These are phyloP conservation scores for Helostoma temminkii DNA, from an alignment of 2,797 vertebrate species.

Conservation along the genomic window DNA sequence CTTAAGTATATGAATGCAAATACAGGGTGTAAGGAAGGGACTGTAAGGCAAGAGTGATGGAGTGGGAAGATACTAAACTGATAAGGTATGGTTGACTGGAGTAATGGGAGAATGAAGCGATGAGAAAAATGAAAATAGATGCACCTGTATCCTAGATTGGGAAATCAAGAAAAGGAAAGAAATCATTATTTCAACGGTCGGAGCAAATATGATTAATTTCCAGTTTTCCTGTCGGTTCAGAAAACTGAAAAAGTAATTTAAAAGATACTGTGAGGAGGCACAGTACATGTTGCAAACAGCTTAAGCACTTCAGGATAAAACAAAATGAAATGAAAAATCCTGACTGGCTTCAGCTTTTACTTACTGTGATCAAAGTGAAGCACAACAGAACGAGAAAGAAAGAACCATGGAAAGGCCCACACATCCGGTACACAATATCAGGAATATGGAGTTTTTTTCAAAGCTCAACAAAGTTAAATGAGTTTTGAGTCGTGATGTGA, in stretches of 20 bases:
- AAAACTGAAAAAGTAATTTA: slow-evolving; percentile 43
- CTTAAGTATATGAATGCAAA: slow-evolving; percentile 68
- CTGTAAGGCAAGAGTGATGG: too few species aligned
- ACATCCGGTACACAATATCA: slow-evolving; percentile 5
- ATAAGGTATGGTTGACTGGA: too few species aligned
- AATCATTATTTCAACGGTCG: not conserved
- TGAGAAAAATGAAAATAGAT: slow-evolving; percentile 7
- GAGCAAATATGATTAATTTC: slow-evolving; percentile 15
- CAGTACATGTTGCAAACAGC: slow-evolving; percentile 17
- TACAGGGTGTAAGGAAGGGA: slow-evolving; percentile 4
- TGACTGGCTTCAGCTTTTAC: slow-evolving; percentile 41
- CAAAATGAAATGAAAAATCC: slow-evolving; percentile 25
- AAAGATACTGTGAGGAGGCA: slow-evolving; percentile 7
- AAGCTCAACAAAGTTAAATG: slow-evolving; percentile 8
- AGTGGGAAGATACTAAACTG: too few species aligned
- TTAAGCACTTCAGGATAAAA: slow-evolving; percentile 38
- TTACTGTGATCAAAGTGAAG: slow-evolving; percentile 48
- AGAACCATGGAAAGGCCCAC: not conserved
- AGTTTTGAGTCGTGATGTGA: slow-evolving; percentile 23
- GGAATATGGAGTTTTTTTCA: slow-evolving; percentile 7
- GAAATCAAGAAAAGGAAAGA: slow-evolving; percentile 18
- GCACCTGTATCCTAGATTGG: slow-evolving; percentile 7
- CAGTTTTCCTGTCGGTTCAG: slow-evolving; percentile 28
- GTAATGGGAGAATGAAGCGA: not conserved
- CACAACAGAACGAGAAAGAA: slow-evolving; percentile 18